Conservation (phyloP, 2,113 vertebrate species). For the Tragelaphus strepsiceros region DNA sequence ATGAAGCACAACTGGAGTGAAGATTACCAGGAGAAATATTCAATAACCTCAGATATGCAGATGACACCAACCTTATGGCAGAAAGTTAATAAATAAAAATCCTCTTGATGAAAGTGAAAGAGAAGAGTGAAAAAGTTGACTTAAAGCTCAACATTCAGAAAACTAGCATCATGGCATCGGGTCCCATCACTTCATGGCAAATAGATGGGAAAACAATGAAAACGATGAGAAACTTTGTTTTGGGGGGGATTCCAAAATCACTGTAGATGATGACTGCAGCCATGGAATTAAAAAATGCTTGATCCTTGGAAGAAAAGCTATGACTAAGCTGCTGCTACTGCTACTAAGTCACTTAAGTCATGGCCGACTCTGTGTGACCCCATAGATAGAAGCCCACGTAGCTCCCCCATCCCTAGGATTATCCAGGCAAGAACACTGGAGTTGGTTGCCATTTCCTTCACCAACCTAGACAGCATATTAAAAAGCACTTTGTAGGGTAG, state of each 20-base stretch:
- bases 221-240: neutral
- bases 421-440: no score
- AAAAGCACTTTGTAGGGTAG: neutral
- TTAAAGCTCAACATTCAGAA: neutral
- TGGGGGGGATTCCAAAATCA: accelerated
- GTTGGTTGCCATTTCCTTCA: no score
- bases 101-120: neutral
- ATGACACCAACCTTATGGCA: neutral
- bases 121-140: neutral
- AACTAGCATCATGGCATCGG: neutral
- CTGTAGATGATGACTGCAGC: neutral
- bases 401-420: no score
- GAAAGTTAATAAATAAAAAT: neutral
- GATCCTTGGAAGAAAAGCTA: neutral
- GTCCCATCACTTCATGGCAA: neutral
- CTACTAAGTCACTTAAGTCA: no score
- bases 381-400: no score
- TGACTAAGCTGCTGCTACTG: neutral
- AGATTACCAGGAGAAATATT: accelerated
- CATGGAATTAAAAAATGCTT: neutral
- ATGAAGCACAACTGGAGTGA: neutral
- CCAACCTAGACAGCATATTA: neutral
- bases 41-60: neutral
- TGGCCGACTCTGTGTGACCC: no score
- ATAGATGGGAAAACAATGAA: neutral